Base-by-base conservation (phyloP, 2,113 vertebrate genomes). In the Rhabdornis inornatus region DNA sequence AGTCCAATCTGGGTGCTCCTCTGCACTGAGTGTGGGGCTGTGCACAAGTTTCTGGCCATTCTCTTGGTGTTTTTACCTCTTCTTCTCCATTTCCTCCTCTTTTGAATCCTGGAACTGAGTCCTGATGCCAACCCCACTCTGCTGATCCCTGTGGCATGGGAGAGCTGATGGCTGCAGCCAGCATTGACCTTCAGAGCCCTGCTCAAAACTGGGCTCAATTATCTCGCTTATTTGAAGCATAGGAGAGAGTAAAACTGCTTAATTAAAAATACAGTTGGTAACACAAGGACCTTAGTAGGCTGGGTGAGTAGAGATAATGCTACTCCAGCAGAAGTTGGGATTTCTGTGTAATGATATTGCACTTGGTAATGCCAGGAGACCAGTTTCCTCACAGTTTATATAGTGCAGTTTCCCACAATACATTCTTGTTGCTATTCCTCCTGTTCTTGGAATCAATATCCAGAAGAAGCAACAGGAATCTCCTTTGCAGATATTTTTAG, bases 401-500 rank as follows among this genome's bases (percentile, higher is more conserved):
- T 33, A 59, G 61, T 18, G 11, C 44, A 57, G 33, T 76, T 91
- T 78, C 56, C 64, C 4, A 2, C 28, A 86, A 52, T 65, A 49
- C 33, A 40, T 77, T 86, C 55, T 66, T 65, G 21, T 87, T 87
- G 53, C 24, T 89, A 6, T 84, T 90, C 42, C 42, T 87, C 15
- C 69, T 87, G 42, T 28, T 89, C 78, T 82, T 85, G 45, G 66
- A 93, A 93, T 87, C 64, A 63, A 83, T 93, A 70, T 15, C 16
- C 25, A 40, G n/a, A 39, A 90, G 70, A 90, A 83, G 31, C 35
- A 78, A 50, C 0, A 10, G 50, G 64, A 69, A 79, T 79, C 44
- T 82, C 65, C 77, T 75, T 61, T 15, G 30, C 39, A 83, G 55
- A 53, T 86, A 66, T 85, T 95, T 95, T 83, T 95, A 90, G 85